Evolutionary conservation across 2,113 vertebrate genomes (phyloP), one percentile per base, ranked within the genome.

Genomic region (Rhinolophus ferrumequinum): DNA sequence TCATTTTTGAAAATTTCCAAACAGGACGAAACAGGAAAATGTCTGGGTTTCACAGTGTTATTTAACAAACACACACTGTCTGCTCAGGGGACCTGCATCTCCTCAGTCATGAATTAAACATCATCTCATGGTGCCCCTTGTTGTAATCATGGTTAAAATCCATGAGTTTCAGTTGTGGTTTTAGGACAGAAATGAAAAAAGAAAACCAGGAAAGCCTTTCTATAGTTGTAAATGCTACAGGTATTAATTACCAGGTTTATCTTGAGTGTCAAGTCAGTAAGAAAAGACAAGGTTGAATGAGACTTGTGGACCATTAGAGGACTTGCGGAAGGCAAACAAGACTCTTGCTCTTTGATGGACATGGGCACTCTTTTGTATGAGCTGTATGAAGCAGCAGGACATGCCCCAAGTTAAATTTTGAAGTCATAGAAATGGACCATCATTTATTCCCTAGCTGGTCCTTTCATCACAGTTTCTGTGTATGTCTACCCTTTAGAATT

Each of bases 1-100:
- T 94, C 95, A 96, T 97, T 98, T 98, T 97, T 98, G 97, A 98
- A 98, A 96, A 97, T 98, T 97, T 98, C 96, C 90, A 96, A 98
- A 96, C 94, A 97, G 96, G 96, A 98, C 10, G 76, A 98, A 98
- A 96, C 76, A 97, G 98, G 98, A 98, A 98, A 98, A 96, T 44
- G 96, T 98, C 98, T 98, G 98, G 95, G 73, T 35, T 98, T 98
- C 97, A 81, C 92, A 98, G 97, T 94, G 93, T 92, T 97, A 96
- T 97, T 98, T 98, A 96, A 98, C 96, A 98, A 98, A 98, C 88
- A 96, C 44, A 64, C 77, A 76, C 85, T 95, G 97, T 98, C 97
- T 97, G 87, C 89, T 96, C 60, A 97, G 84, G 89, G 87, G 76
- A 93, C 76, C 94, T 88, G 56, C 69, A 87, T 96, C 95, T 97